phyloP scores from a whole-genome alignment of 53 echinoderm and acorn worm genomes.

The Hippasteria phrygiana region DNA sequence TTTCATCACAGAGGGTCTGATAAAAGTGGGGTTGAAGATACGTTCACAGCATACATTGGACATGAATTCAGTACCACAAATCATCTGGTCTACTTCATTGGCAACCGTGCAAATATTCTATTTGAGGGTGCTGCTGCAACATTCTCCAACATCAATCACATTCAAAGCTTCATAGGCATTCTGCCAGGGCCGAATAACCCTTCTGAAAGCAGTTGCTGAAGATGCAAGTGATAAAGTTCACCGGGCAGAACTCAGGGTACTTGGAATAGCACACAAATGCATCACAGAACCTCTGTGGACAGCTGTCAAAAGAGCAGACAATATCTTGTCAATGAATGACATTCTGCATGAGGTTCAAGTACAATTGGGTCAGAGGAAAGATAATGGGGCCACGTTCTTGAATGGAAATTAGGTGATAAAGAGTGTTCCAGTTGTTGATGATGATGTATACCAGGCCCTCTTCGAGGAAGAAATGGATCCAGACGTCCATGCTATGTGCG shows the following conservation, averaged over 20 bases:
- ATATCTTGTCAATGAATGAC: not conserved
- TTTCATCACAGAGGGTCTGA: constrained; percentile 66
- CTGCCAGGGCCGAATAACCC: constrained; percentile 40
- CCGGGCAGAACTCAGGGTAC: constrained; percentile 47
- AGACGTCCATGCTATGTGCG: no score
- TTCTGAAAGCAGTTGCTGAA: constrained; percentile 58
- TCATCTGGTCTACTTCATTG: constrained; percentile 50
- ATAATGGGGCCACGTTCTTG: not conserved
- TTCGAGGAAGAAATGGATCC: no score
- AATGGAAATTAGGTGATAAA: not conserved
- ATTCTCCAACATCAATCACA: constrained; percentile 50
- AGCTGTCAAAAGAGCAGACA: not conserved
- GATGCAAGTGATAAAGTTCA: constrained; percentile 47
- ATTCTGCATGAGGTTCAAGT: not conserved
- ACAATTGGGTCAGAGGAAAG: not conserved
- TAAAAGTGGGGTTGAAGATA: constrained; percentile 62
- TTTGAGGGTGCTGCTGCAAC: constrained; percentile 65
- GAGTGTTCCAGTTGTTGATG: no score
- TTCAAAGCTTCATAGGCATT: constrained; percentile 4
- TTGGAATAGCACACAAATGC: constrained; percentile 25
- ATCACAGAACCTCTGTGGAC: constrained; percentile 59
- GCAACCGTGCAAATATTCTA: constrained; percentile 65
- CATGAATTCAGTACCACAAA: constrained; percentile 19
- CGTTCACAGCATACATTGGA: constrained; percentile 19
- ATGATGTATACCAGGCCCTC: no score